Percentiles rank a stretch among this genome's conserved stretches.
phyloP scores from a whole-genome alignment of 2,888 invertebrate genomes.

The Drosophila niveifrons region DNA sequence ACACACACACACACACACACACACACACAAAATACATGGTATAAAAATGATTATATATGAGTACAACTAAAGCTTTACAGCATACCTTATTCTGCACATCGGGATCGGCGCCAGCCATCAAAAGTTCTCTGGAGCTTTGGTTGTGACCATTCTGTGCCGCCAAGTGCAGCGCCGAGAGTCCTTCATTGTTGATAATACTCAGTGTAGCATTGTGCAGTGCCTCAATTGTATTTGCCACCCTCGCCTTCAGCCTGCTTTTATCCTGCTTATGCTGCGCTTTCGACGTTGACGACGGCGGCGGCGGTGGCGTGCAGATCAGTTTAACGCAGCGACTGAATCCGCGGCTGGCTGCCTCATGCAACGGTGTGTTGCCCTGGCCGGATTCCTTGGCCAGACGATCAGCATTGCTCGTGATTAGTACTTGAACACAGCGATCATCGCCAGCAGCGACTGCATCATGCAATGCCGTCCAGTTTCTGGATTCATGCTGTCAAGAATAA shows the following conservation, averaged over 20 bases:
- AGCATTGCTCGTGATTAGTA: slow-evolving; percentile 73
- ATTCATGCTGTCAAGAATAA: slow-evolving; percentile 73
- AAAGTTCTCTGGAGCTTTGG: slow-evolving; percentile 94
- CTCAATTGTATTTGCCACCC: slow-evolving; percentile 76
- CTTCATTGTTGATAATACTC: slow-evolving; percentile 91
- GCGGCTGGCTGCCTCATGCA: slow-evolving; percentile 98
- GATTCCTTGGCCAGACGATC: slow-evolving; percentile 83
- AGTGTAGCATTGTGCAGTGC: slow-evolving; percentile 89
- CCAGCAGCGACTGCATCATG: slow-evolving; percentile 82
- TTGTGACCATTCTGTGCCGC: slow-evolving; percentile 99
- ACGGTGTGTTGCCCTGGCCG: slow-evolving; percentile 95
- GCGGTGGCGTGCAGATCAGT: slow-evolving; percentile 86
- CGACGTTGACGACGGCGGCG: slow-evolving; percentile 34
- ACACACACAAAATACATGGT: background rate
- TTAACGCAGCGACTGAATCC: slow-evolving; percentile 95
- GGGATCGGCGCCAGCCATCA: slow-evolving; percentile 94
- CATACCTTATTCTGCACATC: slow-evolving; percentile 95
- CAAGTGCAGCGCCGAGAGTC: slow-evolving; percentile 97
- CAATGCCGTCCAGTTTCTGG: slow-evolving; percentile 75
- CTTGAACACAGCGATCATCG: slow-evolving; percentile 78
- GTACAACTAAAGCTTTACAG: background rate
- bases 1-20: too few species aligned
- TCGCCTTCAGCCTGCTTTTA: slow-evolving; percentile 72
- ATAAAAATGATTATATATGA: background rate
- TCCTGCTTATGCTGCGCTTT: slow-evolving; percentile 61